A percentile compares a stretch with the other conserved stretches of the same genome.
Evolutionary conservation across 2,797 vertebrate genomes (phyloP).

Genomic region (Bufotes viridis): DNA sequence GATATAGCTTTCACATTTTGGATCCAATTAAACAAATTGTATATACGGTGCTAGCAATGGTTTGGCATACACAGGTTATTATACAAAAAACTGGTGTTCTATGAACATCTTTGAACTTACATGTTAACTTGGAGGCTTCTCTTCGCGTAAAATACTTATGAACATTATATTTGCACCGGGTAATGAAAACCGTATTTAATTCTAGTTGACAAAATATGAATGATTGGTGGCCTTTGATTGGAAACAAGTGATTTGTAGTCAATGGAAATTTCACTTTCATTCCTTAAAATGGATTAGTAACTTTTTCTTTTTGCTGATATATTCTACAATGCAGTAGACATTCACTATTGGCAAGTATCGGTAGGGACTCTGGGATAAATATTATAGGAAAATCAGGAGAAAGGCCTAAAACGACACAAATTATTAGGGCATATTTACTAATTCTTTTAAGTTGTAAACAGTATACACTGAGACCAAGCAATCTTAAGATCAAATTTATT

Average conservation of each 20-base stretch:
- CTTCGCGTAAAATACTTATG: not conserved
- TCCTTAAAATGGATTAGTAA: not conserved
- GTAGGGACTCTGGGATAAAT: not conserved
- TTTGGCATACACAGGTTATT: not conserved
- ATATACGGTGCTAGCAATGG: not conserved
- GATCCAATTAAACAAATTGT: not conserved
- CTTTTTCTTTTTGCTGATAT: not conserved
- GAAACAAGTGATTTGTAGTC: not conserved
- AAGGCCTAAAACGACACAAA: too few species aligned
- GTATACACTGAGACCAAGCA: too few species aligned
- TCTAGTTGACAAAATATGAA: not conserved
- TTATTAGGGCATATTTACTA: too few species aligned
- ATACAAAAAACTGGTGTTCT: too few species aligned
- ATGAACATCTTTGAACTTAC: not conserved
- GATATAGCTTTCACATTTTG: not conserved
- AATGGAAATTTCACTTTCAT: not conserved
- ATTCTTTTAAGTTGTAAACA: too few species aligned
- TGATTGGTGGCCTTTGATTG: not conserved
- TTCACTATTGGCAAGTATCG: not conserved
- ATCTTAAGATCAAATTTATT: too few species aligned
- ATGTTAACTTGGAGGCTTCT: not conserved
- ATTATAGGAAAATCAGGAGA: not conserved
- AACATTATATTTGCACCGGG: not conserved
- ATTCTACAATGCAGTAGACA: not conserved
- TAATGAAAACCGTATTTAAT: not conserved